phyloP scores from a whole-genome alignment of 1,140 invertebrate species.

The Caenorhabditis elegans region DNA sequence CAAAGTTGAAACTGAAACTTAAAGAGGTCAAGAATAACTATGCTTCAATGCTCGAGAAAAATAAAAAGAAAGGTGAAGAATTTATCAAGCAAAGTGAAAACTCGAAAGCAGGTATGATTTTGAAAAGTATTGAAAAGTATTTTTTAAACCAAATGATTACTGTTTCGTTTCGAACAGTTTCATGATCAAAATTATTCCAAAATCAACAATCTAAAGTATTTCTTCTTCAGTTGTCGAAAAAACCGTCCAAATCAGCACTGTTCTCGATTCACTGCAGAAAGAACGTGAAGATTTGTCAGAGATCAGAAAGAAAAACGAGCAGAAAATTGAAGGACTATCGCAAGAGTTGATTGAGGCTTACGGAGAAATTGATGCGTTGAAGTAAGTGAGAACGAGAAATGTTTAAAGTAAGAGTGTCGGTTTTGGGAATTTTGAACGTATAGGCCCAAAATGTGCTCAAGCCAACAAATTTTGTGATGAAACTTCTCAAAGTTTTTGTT shows the following conservation, averaged over 20 bases:
- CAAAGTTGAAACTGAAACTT: background rate
- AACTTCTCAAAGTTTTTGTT: no score
- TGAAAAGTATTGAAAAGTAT: no score
- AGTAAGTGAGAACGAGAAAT: no score
- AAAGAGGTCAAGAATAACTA: background rate
- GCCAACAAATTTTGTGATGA: no score
- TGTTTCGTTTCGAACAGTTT: no score
- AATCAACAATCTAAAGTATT: background rate
- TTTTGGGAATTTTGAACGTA: no score
- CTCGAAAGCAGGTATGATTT: background rate
- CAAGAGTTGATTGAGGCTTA: constrained; percentile 4
- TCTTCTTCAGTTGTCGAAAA: background rate
- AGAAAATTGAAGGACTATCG: background rate
- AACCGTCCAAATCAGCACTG: background rate
- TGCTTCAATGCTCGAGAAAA: background rate
- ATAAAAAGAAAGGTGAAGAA: constrained; percentile 11
- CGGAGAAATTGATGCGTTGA: constrained; percentile 1
- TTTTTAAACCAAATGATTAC: no score
- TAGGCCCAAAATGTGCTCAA: no score
- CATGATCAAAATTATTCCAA: background rate
- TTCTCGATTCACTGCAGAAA: background rate
- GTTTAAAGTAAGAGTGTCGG: no score
- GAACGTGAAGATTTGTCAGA: background rate
- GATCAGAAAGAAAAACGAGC: background rate
- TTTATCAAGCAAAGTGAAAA: background rate